Base-by-base conservation (phyloP, 2,888 invertebrate species). In the Sthenelais limicola region DNA sequence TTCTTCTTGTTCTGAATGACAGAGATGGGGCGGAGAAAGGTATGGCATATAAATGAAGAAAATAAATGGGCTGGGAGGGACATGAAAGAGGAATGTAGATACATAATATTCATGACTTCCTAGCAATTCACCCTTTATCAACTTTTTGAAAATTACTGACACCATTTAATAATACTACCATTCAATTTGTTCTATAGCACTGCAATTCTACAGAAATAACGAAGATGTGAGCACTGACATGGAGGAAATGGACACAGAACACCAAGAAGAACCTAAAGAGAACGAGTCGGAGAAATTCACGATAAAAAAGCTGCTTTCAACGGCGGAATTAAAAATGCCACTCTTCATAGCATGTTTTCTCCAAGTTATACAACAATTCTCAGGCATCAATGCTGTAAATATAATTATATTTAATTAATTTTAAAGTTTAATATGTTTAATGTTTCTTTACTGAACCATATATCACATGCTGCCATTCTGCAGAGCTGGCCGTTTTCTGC, bases 241-340 rank as follows among this genome's bases (percentile, higher is more conserved):
- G 81, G 97, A 97, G 88, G 97, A 98, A 89, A 98, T 98, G 97
- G 91, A 96, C 79, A 95, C 96, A n/a, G 97, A 98, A 87, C 87
- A 90, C 82, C 72, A 73, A 67, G 33, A 51, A 66, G 24, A 15
- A 21, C 47, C 28, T 12, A 95, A 81, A 0, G 78, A 80, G 26
- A 78, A 79, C 33, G 47, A 82, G 12, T 74, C 77, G 51, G 58
- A 68, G 9, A 76, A 77, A 32, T 87, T 96, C 88, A 94, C 96
- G 78, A 94, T 97, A 92, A 91, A 94, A 88, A 94, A 97, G 89
- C 91, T 98, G 81, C 92, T 98, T 82, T 94, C 95, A 86, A 95
- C 96, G 77, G 94, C 94, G 52, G 95, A 95, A 77, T 91, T 98
- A 79, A 92, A 96, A 81, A 92, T 94, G 82, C 97, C 98, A 26